Evolutionary conservation across 2,797 vertebrate genomes (phyloP).

Genomic region (Chiloscyllium punctatum): DNA sequence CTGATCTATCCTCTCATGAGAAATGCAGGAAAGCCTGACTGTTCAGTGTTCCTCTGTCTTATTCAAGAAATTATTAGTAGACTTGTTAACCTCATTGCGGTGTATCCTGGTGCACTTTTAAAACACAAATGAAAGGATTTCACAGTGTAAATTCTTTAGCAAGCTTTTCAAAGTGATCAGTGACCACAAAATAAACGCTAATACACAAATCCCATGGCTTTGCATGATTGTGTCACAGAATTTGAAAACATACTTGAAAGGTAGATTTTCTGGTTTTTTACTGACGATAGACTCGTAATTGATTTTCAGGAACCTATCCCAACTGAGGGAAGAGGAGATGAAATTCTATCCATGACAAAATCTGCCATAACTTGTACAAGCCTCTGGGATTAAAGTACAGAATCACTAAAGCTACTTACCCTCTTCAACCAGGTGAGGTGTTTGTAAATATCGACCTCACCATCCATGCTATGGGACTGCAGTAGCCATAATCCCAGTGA

Average conservation of each 20-base stretch:
- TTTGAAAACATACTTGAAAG: neutral
- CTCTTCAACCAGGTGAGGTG: conserved; percentile 92
- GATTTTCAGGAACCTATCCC: neutral
- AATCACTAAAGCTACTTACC: conserved; percentile 68
- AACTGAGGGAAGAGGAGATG: neutral
- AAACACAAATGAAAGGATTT: neutral
- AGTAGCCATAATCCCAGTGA: conserved; percentile 55
- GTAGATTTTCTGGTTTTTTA: neutral
- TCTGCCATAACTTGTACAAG: neutral
- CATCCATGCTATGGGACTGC: conserved; percentile 93
- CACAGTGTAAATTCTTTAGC: neutral
- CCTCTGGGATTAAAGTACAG: conserved; percentile 41
- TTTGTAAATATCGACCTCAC: conserved; percentile 92
- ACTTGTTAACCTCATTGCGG: neutral
- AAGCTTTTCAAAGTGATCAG: neutral
- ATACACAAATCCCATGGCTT: neutral
- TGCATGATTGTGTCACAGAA: neutral
- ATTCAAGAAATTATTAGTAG: neutral
- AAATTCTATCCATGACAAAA: neutral
- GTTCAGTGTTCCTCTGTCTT: neutral
- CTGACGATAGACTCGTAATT: neutral
- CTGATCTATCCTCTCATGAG: neutral
- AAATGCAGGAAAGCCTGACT: neutral
- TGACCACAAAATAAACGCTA: neutral
- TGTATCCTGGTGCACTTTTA: neutral